Evolutionary conservation across 1,140 invertebrate genomes (phyloP).

Genomic region (Octopus bimaculoides): DNA sequence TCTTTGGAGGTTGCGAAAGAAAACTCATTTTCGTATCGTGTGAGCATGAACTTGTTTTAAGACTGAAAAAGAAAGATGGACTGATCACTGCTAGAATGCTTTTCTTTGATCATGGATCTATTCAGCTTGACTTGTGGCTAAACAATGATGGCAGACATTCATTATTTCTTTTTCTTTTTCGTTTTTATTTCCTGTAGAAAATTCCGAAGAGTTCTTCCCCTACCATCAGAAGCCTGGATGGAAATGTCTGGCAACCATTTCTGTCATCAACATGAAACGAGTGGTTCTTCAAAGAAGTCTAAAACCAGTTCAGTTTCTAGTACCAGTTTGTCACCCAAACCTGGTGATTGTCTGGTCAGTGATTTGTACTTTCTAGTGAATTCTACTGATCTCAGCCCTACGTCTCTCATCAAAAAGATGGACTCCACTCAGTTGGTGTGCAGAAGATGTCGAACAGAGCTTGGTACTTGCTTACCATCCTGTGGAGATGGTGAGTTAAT

Average conservation of each 20-base stretch:
- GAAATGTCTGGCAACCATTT: conserved; percentile 3
- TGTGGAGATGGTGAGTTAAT: not conserved
- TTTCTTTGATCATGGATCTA: no score
- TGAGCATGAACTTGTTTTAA: no score
- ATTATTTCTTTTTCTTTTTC: not conserved
- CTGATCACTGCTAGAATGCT: no score
- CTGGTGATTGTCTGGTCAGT: conserved; percentile 8
- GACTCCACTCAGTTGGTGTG: not conserved
- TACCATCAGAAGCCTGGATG: conserved; percentile 9
- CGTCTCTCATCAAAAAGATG: not conserved
- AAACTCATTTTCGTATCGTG: no score
- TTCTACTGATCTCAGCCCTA: not conserved
- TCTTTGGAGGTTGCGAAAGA: no score
- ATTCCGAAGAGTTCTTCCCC: conserved; percentile 7
- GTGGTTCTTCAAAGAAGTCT: not conserved
- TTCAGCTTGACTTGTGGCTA: no score
- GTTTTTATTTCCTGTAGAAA: not conserved
- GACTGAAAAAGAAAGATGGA: no score
- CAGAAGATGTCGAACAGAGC: not conserved
- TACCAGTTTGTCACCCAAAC: not conserved
- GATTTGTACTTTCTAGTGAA: conserved; percentile 4
- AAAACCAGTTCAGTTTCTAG: not conserved
- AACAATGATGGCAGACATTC: no score
- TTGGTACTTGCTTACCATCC: not conserved
- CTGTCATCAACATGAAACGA: not conserved